Evolutionary conservation across 2,888 invertebrate species (phyloP).

Genomic region (Orthosia cruda): DNA sequence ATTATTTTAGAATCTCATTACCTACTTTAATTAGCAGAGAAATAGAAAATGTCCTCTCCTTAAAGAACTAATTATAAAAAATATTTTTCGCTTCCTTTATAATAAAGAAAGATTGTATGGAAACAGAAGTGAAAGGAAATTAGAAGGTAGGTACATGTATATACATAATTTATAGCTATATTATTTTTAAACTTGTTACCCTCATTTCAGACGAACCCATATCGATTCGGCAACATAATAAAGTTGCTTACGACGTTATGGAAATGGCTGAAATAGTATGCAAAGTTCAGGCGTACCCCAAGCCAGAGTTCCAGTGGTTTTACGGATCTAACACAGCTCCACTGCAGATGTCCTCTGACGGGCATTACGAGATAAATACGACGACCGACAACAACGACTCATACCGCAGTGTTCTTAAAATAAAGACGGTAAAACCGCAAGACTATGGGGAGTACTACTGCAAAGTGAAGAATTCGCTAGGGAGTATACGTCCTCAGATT

Average conservation of each 20-base stretch:
- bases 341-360: constrained; percentile 95
- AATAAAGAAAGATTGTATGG: constrained; percentile 11
- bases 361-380: constrained; percentile 96
- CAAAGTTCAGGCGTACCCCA: constrained; percentile 97
- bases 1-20: constrained; percentile 11
- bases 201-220: constrained; percentile 95
- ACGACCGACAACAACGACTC: constrained; percentile 96
- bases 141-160: neutral
- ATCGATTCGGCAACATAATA: constrained; percentile 96
- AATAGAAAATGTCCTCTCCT: neutral
- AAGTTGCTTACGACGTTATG: constrained; percentile 96
- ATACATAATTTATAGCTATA: neutral
- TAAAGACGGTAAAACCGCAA: constrained; percentile 95
- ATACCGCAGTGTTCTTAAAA: constrained; percentile 95
- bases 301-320: constrained; percentile 98
- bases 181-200: constrained; percentile 33
- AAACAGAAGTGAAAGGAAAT: constrained; percentile 29
- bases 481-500: constrained; percentile 95
- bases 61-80: constrained; percentile 25
- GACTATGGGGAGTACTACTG: constrained; percentile 98
- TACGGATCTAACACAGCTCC: constrained; percentile 95
- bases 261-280: constrained; percentile 97
- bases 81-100: constrained; percentile 20
- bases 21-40: constrained; percentile 14
- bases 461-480: constrained; percentile 96